Evolutionary conservation across 2,113 vertebrate species (phyloP).

Genomic region (Fukomys damarensis): DNA sequence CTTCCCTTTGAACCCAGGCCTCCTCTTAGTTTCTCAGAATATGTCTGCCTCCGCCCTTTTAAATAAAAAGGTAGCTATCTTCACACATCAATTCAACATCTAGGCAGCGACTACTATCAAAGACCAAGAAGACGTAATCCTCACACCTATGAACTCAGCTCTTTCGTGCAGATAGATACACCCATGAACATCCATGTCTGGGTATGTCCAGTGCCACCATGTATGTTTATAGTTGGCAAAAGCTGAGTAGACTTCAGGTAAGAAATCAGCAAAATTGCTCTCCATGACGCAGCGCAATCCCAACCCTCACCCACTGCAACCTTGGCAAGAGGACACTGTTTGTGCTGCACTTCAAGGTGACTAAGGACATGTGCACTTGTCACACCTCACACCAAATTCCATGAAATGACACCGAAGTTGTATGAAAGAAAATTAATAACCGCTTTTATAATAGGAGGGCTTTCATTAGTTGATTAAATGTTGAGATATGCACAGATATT

Average conservation of each 20-base stretch:
- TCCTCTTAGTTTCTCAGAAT: background rate
- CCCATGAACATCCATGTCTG: background rate
- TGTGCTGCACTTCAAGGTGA: background rate
- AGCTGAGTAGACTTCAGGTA: background rate
- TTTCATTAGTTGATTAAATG: background rate
- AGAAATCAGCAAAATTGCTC: background rate
- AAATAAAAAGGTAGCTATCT: background rate
- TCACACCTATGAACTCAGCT: background rate
- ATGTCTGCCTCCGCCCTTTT: background rate
- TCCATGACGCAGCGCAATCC: background rate
- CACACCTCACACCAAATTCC: background rate
- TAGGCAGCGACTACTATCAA: background rate
- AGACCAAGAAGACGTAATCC: background rate
- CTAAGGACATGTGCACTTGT: background rate
- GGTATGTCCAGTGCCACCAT: background rate
- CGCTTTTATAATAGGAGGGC: background rate
- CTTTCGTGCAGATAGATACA: background rate
- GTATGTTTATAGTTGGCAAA: background rate
- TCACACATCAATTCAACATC: background rate
- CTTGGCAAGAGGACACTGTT: background rate
- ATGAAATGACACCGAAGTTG: background rate
- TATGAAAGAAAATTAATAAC: background rate
- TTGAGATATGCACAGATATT: background rate
- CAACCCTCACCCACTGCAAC: background rate
- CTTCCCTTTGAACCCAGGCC: fast-evolving